A percentile compares a stretch with the other conserved stretches of the same genome.
These are phyloP conservation scores for Protaetia brevitarsis DNA, from an alignment of 1,140 invertebrate species.

Conservation along the genomic window DNA sequence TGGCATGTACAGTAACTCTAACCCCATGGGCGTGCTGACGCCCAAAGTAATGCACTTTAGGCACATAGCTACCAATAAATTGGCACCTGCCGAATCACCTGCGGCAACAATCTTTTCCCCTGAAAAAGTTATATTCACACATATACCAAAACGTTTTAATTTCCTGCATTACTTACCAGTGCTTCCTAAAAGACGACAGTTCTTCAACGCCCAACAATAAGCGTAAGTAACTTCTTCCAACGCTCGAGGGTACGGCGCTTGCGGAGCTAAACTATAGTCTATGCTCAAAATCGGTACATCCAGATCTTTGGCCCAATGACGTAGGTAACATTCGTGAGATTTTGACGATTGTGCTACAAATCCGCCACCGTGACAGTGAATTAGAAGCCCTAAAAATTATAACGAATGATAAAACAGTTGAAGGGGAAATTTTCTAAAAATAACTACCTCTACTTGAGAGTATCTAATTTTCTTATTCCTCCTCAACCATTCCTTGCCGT, in stretches of 20 bases:
- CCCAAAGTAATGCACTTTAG: slow-evolving; percentile 75
- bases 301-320: slow-evolving; percentile 83
- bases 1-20: slow-evolving; percentile 87
- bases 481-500: slow-evolving; percentile 77
- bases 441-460: slow-evolving; percentile 53
- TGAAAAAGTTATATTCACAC: slow-evolving; percentile 36
- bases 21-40: slow-evolving; percentile 77
- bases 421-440: not conserved
- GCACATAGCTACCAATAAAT: slow-evolving; percentile 76
- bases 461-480: slow-evolving; percentile 47
- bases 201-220: slow-evolving; percentile 87
- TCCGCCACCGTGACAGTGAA: slow-evolving; percentile 97
- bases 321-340: slow-evolving; percentile 91
- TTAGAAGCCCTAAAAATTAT: slow-evolving; percentile 57
- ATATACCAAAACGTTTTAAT: no score
- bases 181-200: slow-evolving; percentile 69
- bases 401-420: not conserved
- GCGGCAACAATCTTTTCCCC: slow-evolving; percentile 59
- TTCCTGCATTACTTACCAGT: slow-evolving; percentile 58
- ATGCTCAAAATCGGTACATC: slow-evolving; percentile 89
- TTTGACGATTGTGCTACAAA: slow-evolving; percentile 96
- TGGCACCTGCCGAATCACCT: slow-evolving; percentile 95
- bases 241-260: slow-evolving; percentile 82
- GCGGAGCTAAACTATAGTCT: slow-evolving; percentile 94
- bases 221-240: slow-evolving; percentile 92